Base-by-base conservation (phyloP, 2,113 vertebrate species). In the Edolisoma coerulescens region DNA sequence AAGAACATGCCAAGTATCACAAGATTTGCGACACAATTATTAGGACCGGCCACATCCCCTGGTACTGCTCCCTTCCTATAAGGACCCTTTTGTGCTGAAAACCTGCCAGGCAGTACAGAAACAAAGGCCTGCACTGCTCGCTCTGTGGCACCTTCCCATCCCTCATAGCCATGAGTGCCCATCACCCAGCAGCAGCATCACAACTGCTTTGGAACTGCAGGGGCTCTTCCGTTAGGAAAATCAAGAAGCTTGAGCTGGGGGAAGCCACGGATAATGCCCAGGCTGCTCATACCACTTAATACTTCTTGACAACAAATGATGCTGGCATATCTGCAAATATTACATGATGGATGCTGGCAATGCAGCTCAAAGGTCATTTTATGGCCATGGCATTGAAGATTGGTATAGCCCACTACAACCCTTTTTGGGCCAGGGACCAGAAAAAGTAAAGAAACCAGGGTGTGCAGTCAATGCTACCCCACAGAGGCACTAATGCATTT, bases 1-100 rank as follows among this genome's bases (percentile, higher is more conserved):
- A 94, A 86, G 86, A 90, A 84, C 7, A 5, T 28, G 92, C 90
- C 89, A 94, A 93, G 68, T 82, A 95, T 84, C 86, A 89, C 84
- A 94, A 96, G 88, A 95, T 92, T 86, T 87, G 88, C 3, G 9
- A 68, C 88, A 89, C 84, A 84, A 68, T 90, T 96, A 84, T 71
- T 74, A 70, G 69, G 80, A 90, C 37, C 0, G 2, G 92, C 71
- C 87, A 60, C 69, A 89, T 88, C 39, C 76, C 71, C 76, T 2
- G 6, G 61, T 71, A 67, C 44, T 26, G 47, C 0, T 93, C 64
- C 65, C 65, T 93, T 87, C 53, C 86, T 81, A 18, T 2, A 5
- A 92, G 60, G 53, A 63, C 45, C 64, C 56, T 92, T 93, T 71
- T 56, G 69, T 90, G 80, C 73, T 0, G 2, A 92, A 80, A 94